Base-by-base conservation (phyloP, 2,888 invertebrate genomes). In the Eurytoma adleriae region DNA sequence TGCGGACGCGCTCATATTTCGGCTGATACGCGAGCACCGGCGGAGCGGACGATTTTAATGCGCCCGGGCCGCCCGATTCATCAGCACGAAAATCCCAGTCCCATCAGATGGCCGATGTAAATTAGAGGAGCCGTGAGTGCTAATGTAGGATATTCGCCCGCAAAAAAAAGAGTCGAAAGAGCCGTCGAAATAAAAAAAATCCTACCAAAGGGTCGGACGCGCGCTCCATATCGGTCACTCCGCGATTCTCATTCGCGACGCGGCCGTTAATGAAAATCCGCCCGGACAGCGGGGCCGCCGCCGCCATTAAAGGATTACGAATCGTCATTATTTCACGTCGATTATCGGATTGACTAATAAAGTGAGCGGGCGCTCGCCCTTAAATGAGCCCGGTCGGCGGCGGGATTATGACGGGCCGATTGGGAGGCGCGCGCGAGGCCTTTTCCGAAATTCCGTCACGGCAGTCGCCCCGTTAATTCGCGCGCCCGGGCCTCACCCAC, bases 281-380 rank as follows among this genome's bases (percentile, higher is more conserved):
- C 74, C 50, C 57, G 27, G 40, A n/a, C 2, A 14, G 56, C 57
- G 27, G 14, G 20, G 48, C 18, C 2, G 7, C 14, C 13, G 24
- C 18, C 54, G n/a, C 73, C 71, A 81, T 79, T 79, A 79, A 79
- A 68, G 76, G 72, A 79, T 82, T 82, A 77, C 57, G 70, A 76
- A 76, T 77, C 76, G 79, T 79, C 82, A 77, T 79, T 77, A 79
- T 82, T 79, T 79, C 59, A 70, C 76, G 72, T 70, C 73, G 82
- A 66, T 79, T 79, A 82, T 82, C 72, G 57, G 78, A 72, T 82
- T 66, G 82, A 59, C 70, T 82, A 79, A 78, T 81, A 81, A 78
- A 78, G 75, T 69, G 52, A 61, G 20, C 62, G 61, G 40, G 10
- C 40, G 4, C 52, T 7, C 48, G 48, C 64, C 18, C 54, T 13